Evolutionary conservation across 2,113 vertebrate species (phyloP).

Genomic region (Glaucidium brasilianum): DNA sequence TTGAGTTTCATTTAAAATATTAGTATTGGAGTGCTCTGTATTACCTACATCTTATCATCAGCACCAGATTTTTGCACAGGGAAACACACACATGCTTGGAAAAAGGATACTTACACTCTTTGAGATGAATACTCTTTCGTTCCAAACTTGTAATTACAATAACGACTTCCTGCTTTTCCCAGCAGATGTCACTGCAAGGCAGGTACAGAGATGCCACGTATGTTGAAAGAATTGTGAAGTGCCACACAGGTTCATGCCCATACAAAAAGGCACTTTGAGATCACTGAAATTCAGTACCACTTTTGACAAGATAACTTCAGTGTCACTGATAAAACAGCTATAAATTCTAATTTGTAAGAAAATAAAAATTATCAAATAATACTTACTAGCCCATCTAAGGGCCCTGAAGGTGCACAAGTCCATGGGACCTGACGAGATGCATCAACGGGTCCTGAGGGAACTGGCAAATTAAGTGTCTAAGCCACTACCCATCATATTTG

Average conservation of each 20-base stretch:
- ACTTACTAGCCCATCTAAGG: too few relatives aligned
- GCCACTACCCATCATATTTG: too few relatives aligned
- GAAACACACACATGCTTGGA: neutral
- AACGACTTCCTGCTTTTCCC: neutral
- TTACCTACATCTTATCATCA: neutral
- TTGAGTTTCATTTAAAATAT: neutral
- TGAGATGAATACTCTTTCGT: neutral
- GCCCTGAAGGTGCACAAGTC: too few relatives aligned
- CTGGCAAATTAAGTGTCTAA: too few relatives aligned
- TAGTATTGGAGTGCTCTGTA: neutral
- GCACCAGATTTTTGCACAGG: neutral
- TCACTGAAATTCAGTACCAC: neutral
- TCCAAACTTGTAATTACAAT: neutral
- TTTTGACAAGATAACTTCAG: neutral
- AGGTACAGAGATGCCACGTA: neutral
- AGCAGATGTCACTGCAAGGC: constrained; percentile 33
- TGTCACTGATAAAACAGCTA: neutral
- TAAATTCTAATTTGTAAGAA: neutral
- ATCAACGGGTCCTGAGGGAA: too few relatives aligned
- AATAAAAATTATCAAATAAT: neutral
- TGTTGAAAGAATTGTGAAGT: accelerated
- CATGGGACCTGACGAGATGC: too few relatives aligned
- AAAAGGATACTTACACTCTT: neutral
- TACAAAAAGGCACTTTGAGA: neutral
- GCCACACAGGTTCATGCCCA: neutral